Evolutionary conservation across 2,888 invertebrate genomes (phyloP), one percentile per base, ranked within the genome.

Genomic region (Linyphia triangularis): DNA sequence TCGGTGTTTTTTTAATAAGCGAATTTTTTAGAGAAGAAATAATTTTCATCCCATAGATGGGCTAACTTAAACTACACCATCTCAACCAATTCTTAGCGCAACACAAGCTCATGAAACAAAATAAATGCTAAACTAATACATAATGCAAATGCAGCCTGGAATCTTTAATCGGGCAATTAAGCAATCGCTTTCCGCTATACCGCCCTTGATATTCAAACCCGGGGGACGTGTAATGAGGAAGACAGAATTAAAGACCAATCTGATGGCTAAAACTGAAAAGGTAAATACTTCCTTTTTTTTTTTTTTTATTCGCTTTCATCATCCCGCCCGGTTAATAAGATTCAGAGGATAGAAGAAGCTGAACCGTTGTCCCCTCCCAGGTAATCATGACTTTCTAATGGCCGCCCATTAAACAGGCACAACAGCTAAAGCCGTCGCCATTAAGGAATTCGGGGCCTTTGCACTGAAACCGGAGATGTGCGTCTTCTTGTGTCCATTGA

Each of bases 351-450:
- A 33, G 61, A 43, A 57, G 59, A 69, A 67, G 67, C 40, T 24
- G 40, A 85, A 85, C 77, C 84, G 84, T 79, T 79, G 86, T 81
- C 81, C 73, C 78, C 75, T 81, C 86, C 73, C 86, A 28, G 3
- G 61, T 81, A 81, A 88, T 88, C 86, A 82, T 81, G 86, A 75
- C 37, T 73, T 75, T 88, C 72, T 88, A 88, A 88, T 88, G 75
- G 86, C 69, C 57, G 86, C 81, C 73, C 79, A 79, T 79, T 73
- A 30, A 57, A 51, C 63, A 19, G 83, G 63, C 22, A 24, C 73
- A 77, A 67, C 84, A 65, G 84, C 72, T 82, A 72, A 61, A 70
- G 59, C 65, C 73, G 63, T 72, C 30, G 61, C 61, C 70, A 67
- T 57, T 37, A 59, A 19, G 81, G 59, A 70, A 59, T 43, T n/a